Base-by-base conservation (phyloP, 2,113 vertebrate species). In the Lycocorax pyrrhopterus region DNA sequence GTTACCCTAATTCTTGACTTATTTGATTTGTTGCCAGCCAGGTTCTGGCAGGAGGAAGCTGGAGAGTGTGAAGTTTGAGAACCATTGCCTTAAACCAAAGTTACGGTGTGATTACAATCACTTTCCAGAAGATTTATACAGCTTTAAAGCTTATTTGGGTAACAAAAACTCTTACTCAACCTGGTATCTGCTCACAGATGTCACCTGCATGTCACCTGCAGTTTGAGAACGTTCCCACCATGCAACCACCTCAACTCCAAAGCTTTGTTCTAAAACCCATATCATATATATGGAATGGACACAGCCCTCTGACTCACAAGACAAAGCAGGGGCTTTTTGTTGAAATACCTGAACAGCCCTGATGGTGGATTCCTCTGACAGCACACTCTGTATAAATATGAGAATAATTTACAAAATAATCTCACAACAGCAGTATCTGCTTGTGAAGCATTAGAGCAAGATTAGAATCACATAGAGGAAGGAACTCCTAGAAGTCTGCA, bases 261-360 rank as follows among this genome's bases (percentile, higher is more conserved):
- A 73, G 20, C 29, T 43, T 74, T 3, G 1, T 41, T 71, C 16
- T 44, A 29, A 60, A 19, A 73, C 4, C 5, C 21, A 3, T 35
- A 25, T 55, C 0, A 0, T 16, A 26, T 2, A 43, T 3, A 2
- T 19, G 23, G 39, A 64, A 35, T 22, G 46, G 62, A 59, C 30
- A 16, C 4, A 60, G 32, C 16, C 37, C 27, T 76, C 49, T 78
- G 46, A 60, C 46, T 93, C 79, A 56, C 2, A 7, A 64, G 35
- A 20, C 4, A 30, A n/a, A n/a, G n/a, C n/a, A 86, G 7, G 8
- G 35, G 9, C 8, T 39, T 76, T 67, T 69, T 64, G 7, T 25
- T 37, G 46, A 67, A 71, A 62, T 67, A 71, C 21, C 62, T 73
- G 14, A n/a, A 62, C 10, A 52, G 10, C 10, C 27, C 32, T 81